phyloP scores from a whole-genome alignment of 2,797 vertebrate species.

The Bryconaethiops microstoma region DNA sequence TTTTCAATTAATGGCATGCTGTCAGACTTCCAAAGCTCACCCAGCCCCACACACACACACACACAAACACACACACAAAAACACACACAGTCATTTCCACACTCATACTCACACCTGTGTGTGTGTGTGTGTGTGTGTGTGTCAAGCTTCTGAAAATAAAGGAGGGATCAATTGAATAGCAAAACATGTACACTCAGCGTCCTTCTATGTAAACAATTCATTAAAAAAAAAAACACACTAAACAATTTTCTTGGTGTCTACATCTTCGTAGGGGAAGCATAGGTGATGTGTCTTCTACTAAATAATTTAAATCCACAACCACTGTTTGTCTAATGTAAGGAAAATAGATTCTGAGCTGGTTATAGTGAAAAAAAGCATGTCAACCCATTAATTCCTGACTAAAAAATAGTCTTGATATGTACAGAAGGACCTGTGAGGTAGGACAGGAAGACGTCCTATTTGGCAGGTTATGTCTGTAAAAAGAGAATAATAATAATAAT shows the following conservation, averaged over 20 bases:
- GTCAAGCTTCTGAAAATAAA: slow-evolving; percentile 45
- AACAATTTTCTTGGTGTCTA: slow-evolving; percentile 54
- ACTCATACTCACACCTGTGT: background rate
- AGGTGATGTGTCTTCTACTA: slow-evolving; percentile 49
- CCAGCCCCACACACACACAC: slow-evolving; percentile 29
- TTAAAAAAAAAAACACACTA: slow-evolving; percentile 31
- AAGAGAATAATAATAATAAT: slow-evolving; percentile 25
- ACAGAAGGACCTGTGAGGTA: slow-evolving; percentile 72
- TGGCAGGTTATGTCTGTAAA: slow-evolving; percentile 74
- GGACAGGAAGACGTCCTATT: slow-evolving; percentile 70
- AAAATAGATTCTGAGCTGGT: slow-evolving; percentile 50
- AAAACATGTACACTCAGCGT: slow-evolving; percentile 56
- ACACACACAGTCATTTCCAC: slow-evolving; percentile 1
- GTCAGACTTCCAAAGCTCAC: slow-evolving; percentile 59
- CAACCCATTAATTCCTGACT: slow-evolving; percentile 50
- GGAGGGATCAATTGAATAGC: slow-evolving; percentile 53
- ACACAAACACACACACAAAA: background rate
- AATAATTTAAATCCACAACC: slow-evolving; percentile 54
- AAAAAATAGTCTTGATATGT: slow-evolving; percentile 74
- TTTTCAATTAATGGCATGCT: slow-evolving; percentile 70
- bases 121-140: background rate
- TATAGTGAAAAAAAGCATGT: slow-evolving; percentile 40
- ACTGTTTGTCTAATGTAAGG: slow-evolving; percentile 51
- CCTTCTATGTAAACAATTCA: slow-evolving; percentile 65
- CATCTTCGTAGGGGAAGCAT: slow-evolving; percentile 58